Base-by-base conservation (phyloP, 2,113 vertebrate species). In the Zeus faber region DNA sequence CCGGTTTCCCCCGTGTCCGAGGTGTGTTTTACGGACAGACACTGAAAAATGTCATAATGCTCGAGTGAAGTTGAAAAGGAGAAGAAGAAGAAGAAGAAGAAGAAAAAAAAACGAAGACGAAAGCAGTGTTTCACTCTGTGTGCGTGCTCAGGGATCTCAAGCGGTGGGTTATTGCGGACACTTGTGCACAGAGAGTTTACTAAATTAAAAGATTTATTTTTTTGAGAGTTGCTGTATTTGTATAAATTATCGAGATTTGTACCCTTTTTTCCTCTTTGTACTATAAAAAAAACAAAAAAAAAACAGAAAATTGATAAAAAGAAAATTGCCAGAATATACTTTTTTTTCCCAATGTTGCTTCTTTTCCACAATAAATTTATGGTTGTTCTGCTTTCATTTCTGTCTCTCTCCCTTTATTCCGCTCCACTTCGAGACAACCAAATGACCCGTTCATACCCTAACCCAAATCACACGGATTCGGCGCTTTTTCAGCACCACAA, bases 171-270 rank as follows among this genome's bases (percentile, higher is more conserved):
- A 86, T 92, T 89, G 87, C 89, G 91, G 91, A 84, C 92, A 90
- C 87, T 80, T 92, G 92, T 92, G 93, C 87, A 86, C 84, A 89
- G 82, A 90, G 91, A 84, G 87, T 96, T 95, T 95, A 93, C 93
- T 94, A 93, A 95, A 96, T 94, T 94, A 94, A 94, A n/a, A 93
- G 88, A 81, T 93, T 91, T 94, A 94, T 96, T 97, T 96, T 97
- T 96, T 95, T 91, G 87, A 88, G 91, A 90, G 82, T 83, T 91
- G 90, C 92, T 91, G 82, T 89, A 91, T 97, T 97, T 98, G 93
- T 96, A 96, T 95, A 96, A 96, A 97, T 95, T 91, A 94, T 96
- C 88, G 73, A 89, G 85, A 95, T 95, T 95, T 98, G 92, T 96
- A 96, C 92, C 85, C 83, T 91, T 90, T 91, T 90, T 89, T 89